A percentile compares a stretch with the other conserved stretches of the same genome.
Evolutionary conservation across 1,140 invertebrate species (phyloP).

Genomic region (Camponotus pennsylvanicus): DNA sequence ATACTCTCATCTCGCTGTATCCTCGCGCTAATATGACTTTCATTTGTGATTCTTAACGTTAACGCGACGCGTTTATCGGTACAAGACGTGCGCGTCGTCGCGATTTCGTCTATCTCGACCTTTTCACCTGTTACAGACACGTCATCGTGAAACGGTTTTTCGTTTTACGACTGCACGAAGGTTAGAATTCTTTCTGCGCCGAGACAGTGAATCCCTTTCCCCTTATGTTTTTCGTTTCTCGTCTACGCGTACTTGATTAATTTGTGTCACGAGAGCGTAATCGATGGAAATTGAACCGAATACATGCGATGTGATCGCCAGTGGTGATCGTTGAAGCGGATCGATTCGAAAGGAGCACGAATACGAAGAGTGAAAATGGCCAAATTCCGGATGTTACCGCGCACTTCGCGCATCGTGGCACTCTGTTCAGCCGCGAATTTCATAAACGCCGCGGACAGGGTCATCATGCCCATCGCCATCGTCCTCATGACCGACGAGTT

Average conservation of each 20-base stretch:
- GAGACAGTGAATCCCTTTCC: neutral
- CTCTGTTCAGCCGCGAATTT: slow-evolving; percentile 93
- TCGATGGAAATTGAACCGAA: neutral
- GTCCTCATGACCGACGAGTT: slow-evolving; percentile 92
- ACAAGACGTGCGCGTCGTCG: neutral
- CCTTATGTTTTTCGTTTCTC: neutral
- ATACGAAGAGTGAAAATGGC: slow-evolving; percentile 79
- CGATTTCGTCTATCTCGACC: no score
- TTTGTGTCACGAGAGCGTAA: neutral
- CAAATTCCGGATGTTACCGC: slow-evolving; percentile 85
- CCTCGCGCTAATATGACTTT: neutral
- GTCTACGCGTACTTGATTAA: neutral
- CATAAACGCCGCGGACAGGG: slow-evolving; percentile 93
- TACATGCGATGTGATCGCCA: slow-evolving; percentile 27
- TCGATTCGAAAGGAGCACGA: neutral
- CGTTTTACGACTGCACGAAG: neutral
- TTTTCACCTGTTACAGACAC: neutral
- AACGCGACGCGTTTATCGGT: neutral
- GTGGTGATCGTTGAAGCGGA: neutral
- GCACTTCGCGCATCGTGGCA: slow-evolving; percentile 89
- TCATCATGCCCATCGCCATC: slow-evolving; percentile 94
- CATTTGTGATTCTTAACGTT: slow-evolving; percentile 7
- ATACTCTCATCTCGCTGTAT: neutral
- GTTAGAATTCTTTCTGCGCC: neutral
- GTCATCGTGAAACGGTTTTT: neutral